Base-by-base conservation (phyloP, 1,140 invertebrate genomes). In the Brachionus plicatilis region DNA sequence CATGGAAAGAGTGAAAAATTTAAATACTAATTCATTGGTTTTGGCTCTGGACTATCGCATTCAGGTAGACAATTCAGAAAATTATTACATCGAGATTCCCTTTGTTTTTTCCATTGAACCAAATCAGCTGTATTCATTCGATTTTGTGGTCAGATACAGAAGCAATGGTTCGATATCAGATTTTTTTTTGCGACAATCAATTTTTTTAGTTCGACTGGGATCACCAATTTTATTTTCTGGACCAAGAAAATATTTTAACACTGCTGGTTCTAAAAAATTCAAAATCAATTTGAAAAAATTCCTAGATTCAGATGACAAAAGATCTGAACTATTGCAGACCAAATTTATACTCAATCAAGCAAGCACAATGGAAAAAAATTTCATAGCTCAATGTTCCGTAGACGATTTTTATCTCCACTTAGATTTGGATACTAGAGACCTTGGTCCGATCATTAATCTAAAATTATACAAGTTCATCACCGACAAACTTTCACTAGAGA, bases 31-130 rank as follows among this genome's bases (percentile, higher is more conserved):
- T 27, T 47, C 43, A 20, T 11, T 50, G 8, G 72, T 76, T 14
- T 76, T 76, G 43, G 72, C 72, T 14, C 7, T 76, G n/a, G 72
- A 76, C 43, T 76, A 76, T 76, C 41, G 72, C 24, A 47, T 76
- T 12, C 27, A 50, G 27, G 20, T 27, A 29, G 72, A 76, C 43
- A 50, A 76, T 37, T 27, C 24, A 9, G 33, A 50, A 24, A 50
- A 50, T 27, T 76, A 76, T 53, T 76, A 24, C 9, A 50, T 76
- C 47, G 72, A 76, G 17, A 11, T 76, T 50, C 45, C 72, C 3
- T 47, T 47, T 76, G 72, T 47, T 50, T 76, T 37, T 50, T 20
- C 72, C 43, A 45, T 76, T 20, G 72, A 76, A 76, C 17, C 43
- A 29, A 76, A 76, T 27, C 72, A 76, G 33, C 11, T 76, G 8